A percentile compares a stretch with the other conserved stretches of the same genome.
Evolutionary conservation across 2,113 vertebrate genomes (phyloP).

Genomic region (Rhabdomys dilectus): DNA sequence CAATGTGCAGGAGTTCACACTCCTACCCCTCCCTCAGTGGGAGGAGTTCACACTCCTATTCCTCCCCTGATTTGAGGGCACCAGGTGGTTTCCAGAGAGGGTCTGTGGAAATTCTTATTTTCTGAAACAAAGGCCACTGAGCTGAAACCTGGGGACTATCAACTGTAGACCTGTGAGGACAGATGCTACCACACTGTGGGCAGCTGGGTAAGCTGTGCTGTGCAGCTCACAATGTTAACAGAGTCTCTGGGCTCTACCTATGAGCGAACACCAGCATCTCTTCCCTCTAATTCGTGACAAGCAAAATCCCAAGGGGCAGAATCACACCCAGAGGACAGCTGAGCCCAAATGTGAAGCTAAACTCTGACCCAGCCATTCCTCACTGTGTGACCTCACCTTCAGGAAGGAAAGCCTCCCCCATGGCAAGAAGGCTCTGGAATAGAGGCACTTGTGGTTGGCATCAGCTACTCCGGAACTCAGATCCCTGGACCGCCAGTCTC

Average conservation of each 20-base stretch:
- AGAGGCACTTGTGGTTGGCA: rapidly evolving
- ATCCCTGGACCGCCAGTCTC: rapidly evolving
- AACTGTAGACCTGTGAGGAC: background rate
- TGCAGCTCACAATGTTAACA: background rate
- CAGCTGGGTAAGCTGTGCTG: too few relatives aligned
- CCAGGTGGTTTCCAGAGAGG: background rate
- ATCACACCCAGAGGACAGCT: background rate
- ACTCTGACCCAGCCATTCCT: background rate
- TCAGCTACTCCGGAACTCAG: background rate
- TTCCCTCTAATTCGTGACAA: background rate
- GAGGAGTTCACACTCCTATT: background rate
- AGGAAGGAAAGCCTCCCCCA: background rate
- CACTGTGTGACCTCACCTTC: background rate
- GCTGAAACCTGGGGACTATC: background rate
- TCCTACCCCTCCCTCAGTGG: too few relatives aligned
- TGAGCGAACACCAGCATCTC: background rate
- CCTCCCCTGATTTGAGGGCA: background rate
- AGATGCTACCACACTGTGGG: rapidly evolving
- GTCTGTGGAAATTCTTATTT: background rate
- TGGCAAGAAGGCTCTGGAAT: background rate
- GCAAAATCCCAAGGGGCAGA: background rate
- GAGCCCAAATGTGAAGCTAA: background rate
- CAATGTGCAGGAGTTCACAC: background rate
- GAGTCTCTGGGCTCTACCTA: background rate
- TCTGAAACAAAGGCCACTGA: background rate